Conservation (phyloP, 2,113 vertebrate genomes). For the Ailurus styani region DNA sequence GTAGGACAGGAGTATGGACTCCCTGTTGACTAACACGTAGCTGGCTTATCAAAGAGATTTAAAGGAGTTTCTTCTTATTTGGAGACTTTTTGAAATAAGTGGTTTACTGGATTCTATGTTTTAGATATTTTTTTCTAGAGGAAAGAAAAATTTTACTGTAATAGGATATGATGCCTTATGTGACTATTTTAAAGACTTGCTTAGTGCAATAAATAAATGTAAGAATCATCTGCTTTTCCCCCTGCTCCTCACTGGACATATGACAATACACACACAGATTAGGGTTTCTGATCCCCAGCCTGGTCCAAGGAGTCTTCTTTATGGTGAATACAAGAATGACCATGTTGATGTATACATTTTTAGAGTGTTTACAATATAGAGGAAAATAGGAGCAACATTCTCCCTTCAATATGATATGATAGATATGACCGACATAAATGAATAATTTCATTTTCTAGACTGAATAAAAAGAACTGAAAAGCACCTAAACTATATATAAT, state of each 20-base stretch:
- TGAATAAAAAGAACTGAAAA: not conserved
- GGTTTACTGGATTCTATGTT: not conserved
- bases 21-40: constrained; percentile 15
- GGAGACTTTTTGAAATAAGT: constrained; percentile 9
- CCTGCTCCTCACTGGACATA: not conserved
- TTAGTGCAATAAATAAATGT: not conserved
- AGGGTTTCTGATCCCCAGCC: not conserved
- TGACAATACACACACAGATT: not conserved
- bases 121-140: constrained; percentile 20
- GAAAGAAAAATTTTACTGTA: not conserved
- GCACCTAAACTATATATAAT: not conserved
- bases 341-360: not conserved
- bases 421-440: not conserved
- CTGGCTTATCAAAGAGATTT: not conserved
- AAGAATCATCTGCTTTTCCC: not conserved
- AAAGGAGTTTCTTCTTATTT: not conserved
- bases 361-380: not conserved
- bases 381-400: not conserved
- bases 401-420: not conserved
- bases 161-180: not conserved
- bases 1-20: constrained; percentile 44
- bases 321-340: not conserved
- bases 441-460: not conserved
- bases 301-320: not conserved
- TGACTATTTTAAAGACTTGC: not conserved